Conservation (phyloP, 1,140 invertebrate genomes). For the Campoletis sonorensis region DNA sequence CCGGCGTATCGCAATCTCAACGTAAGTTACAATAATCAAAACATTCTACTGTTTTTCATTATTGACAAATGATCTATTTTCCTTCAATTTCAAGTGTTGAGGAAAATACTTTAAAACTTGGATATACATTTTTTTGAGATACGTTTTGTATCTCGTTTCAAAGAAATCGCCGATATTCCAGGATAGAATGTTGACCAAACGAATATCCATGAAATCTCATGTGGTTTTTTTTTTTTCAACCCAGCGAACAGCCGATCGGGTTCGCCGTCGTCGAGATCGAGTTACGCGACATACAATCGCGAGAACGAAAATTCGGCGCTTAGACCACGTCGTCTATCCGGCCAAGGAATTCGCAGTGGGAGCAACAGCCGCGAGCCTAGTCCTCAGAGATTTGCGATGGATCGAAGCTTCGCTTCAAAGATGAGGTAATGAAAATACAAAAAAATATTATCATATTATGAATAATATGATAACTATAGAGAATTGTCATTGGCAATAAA, state of each 20-base stretch:
- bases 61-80: not conserved
- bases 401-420: slow-evolving; percentile 68
- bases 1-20: slow-evolving; percentile 92
- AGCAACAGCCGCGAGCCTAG: slow-evolving; percentile 81
- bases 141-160: too few relatives aligned
- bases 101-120: not conserved
- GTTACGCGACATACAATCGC: slow-evolving; percentile 82
- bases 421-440: slow-evolving; percentile 58
- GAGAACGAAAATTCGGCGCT: slow-evolving; percentile 70
- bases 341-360: slow-evolving; percentile 70
- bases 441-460: slow-evolving; percentile 24
- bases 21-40: slow-evolving; percentile 80
- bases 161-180: too few relatives aligned
- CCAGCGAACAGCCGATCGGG: slow-evolving; percentile 90
- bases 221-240: slow-evolving; percentile 43
- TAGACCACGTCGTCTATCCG: slow-evolving; percentile 68
- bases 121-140: too few relatives aligned
- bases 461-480: too few relatives aligned
- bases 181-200: too few relatives aligned
- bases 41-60: slow-evolving; percentile 14
- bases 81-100: too few relatives aligned
- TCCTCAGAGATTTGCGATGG: slow-evolving; percentile 77
- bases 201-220: not conserved
- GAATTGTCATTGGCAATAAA: too few relatives aligned
- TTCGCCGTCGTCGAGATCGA: slow-evolving; percentile 89